These are phyloP conservation scores for Acanthosepion pharaonis DNA, from an alignment of 2,888 invertebrate species.

Conservation along the genomic window DNA sequence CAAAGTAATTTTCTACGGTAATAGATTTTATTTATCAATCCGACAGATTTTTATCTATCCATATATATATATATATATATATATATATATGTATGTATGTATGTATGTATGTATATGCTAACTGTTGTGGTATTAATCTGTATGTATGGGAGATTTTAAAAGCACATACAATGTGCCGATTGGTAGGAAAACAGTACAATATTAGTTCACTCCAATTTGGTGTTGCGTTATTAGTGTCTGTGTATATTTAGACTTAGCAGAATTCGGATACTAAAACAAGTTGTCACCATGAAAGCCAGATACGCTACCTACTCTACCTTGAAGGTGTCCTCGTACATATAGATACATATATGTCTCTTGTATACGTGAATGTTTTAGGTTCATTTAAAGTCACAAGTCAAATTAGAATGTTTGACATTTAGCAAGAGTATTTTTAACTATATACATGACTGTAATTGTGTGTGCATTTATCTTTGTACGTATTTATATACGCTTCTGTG, in stretches of 20 bases:
- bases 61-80: no score
- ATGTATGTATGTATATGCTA: no score
- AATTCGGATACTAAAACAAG: background rate
- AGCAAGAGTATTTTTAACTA: background rate
- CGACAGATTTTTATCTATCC: no score
- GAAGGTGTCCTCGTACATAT: background rate
- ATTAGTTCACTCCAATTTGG: no score
- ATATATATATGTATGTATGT: no score
- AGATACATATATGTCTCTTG: background rate
- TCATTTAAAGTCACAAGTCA: background rate
- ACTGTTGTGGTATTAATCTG: no score
- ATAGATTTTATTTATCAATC: no score
- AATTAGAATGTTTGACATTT: background rate
- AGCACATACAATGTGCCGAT: no score
- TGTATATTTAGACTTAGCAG: background rate
- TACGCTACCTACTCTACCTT: background rate
- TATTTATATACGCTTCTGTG: background rate
- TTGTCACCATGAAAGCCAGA: background rate
- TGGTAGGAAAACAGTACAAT: no score
- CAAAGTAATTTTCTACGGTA: no score
- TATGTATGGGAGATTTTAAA: no score
- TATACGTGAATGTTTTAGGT: background rate
- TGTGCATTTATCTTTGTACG: background rate
- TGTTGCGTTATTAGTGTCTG: background rate
- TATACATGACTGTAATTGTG: background rate